phyloP scores from a whole-genome alignment of 2,797 vertebrate species.

The Bradypodion pumilum region DNA sequence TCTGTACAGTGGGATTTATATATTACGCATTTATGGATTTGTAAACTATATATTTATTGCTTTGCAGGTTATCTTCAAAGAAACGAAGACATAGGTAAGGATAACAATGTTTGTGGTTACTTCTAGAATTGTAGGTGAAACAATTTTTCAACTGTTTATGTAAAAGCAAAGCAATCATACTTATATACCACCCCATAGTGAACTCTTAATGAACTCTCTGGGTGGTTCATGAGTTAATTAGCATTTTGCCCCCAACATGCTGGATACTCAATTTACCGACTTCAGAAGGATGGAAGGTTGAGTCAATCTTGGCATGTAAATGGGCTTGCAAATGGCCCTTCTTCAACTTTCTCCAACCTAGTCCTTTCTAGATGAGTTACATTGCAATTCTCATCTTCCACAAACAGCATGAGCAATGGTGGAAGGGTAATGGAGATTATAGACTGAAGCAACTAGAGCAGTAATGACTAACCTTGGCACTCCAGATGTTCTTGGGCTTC shows the following conservation, averaged over 20 bases:
- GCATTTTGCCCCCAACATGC: no score
- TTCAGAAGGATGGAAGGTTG: no score
- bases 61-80: slow-evolving; percentile 88
- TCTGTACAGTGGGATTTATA: neutral
- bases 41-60: neutral
- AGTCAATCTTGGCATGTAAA: no score
- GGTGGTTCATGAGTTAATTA: no score
- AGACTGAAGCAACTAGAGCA: neutral
- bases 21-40: neutral
- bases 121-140: neutral
- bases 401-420: neutral
- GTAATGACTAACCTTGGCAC: no score
- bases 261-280: no score
- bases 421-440: neutral
- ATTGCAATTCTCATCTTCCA: neutral
- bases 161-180: no score
- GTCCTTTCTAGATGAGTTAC: neutral
- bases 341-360: neutral
- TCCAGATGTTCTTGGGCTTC: no score
- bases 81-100: slow-evolving; percentile 93
- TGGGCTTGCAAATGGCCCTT: neutral
- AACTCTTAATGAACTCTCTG: no score
- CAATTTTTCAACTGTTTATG: neutral
- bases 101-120: neutral
- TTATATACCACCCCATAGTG: no score